phyloP scores from a whole-genome alignment of 2,888 invertebrate species.

The Lasius platythorax region DNA sequence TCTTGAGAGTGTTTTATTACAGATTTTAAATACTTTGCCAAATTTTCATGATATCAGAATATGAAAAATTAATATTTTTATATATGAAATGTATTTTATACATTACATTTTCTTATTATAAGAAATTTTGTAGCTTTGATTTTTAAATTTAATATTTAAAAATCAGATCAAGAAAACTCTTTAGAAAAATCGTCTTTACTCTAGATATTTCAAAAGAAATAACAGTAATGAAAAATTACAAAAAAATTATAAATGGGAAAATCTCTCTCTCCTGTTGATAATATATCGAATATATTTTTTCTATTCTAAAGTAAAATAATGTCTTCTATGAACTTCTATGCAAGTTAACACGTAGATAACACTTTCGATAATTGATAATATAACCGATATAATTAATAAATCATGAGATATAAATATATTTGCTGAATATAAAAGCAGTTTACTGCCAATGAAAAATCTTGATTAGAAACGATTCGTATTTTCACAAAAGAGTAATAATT shows the following conservation, averaged over 20 bases:
- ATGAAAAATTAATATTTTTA: conserved; percentile 46
- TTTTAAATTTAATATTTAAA: conserved; percentile 20
- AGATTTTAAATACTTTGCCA: conserved; percentile 42
- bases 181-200: background rate
- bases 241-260: background rate
- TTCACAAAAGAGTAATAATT: conserved; percentile 4
- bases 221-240: background rate
- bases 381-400: conserved; percentile 19
- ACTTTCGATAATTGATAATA: conserved; percentile 10
- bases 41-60: conserved; percentile 30
- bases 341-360: background rate
- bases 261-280: background rate
- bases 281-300: conserved; percentile 32
- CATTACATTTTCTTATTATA: conserved; percentile 12
- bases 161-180: background rate
- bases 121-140: background rate
- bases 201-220: background rate
- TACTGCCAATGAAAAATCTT: conserved; percentile 28
- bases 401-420: conserved; percentile 5
- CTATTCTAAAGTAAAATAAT: conserved; percentile 11
- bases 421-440: conserved; percentile 21
- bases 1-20: background rate
- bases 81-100: conserved; percentile 22
- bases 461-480: background rate
- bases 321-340: background rate